Evolutionary conservation across 2,113 vertebrate genomes (phyloP).

Genomic region (Canis aureus): DNA sequence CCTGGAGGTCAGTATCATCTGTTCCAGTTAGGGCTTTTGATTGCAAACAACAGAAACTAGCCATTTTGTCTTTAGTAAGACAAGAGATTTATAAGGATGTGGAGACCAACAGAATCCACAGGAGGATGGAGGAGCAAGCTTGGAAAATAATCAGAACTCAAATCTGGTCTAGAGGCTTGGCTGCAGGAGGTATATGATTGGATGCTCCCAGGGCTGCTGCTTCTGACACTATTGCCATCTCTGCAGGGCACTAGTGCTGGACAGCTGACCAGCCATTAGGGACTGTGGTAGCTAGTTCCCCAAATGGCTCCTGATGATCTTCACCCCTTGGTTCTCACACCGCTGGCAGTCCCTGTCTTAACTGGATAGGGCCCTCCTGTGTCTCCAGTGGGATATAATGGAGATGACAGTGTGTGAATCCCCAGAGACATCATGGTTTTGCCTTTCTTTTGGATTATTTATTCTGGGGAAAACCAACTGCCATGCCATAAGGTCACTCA

Average conservation of each 20-base stretch:
- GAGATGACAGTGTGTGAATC: neutral
- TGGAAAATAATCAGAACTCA: neutral
- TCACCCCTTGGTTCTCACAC: neutral
- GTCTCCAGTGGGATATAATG: neutral
- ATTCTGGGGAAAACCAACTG: neutral
- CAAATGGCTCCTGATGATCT: too few species aligned
- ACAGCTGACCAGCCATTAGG: fast-evolving
- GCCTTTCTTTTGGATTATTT: constrained; percentile 7
- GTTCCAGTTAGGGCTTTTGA: neutral
- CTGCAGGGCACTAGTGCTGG: neutral
- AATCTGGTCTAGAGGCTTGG: neutral
- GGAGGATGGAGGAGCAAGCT: neutral
- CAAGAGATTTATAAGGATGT: neutral
- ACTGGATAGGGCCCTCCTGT: neutral
- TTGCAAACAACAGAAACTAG: neutral
- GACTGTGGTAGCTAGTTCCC: neutral
- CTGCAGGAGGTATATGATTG: neutral
- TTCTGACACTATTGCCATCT: neutral
- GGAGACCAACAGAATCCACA: neutral
- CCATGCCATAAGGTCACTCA: neutral
- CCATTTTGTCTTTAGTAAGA: neutral
- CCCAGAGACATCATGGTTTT: neutral
- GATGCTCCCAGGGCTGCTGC: neutral
- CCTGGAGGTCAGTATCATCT: neutral
- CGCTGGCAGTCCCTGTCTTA: neutral